Evolutionary conservation across 1,140 invertebrate species (phyloP), one percentile per base, ranked within the genome.

Genomic region (Leptinotarsa undecemlineata): DNA sequence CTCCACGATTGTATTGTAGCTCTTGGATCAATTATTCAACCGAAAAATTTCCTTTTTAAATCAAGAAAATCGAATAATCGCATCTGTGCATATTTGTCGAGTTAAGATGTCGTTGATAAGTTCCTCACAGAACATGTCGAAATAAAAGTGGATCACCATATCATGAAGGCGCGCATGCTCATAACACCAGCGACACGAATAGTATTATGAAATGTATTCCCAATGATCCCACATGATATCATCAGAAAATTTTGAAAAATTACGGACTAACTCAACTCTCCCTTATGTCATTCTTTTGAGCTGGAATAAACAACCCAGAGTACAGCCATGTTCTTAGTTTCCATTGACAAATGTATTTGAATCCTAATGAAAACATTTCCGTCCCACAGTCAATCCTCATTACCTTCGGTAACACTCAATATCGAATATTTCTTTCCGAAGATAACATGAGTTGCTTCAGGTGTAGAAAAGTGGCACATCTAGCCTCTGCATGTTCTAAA

Each of bases 241-340:
- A 23, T 71, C 3, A 71, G 62, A 13, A 60, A 57, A 20, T 3
- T 21, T 61, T 71, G 15, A 71, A 71, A 23, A 61, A 71, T 61
- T 17, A 48, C 15, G 69, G 69, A 11, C 21, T 61, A 20, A 71
- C 15, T 3, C 48, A 62, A 21, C 48, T 64, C 11, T 71, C 48
- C 15, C 21, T 23, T n/a, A 57, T 71, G 21, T 33, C 17, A n/a
- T 57, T 23, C 48, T 11, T 71, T 3, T 13, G 51, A 51, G 3
- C 69, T 20, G 69, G 48, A 4, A 51, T 71, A n/a, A 33, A 48
- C 19, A 33, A 71, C 51, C 48, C 47, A 17, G 15, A 51, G 20
- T 71, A 71, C 47, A 71, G 51, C 26, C 69, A 71, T 21, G 51
- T 71, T 2, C 67, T 68, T 13, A 68, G 67, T 19, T 68, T 68